Evolutionary conservation across 2,888 invertebrate species (phyloP).

Genomic region (Pandemis corylana): DNA sequence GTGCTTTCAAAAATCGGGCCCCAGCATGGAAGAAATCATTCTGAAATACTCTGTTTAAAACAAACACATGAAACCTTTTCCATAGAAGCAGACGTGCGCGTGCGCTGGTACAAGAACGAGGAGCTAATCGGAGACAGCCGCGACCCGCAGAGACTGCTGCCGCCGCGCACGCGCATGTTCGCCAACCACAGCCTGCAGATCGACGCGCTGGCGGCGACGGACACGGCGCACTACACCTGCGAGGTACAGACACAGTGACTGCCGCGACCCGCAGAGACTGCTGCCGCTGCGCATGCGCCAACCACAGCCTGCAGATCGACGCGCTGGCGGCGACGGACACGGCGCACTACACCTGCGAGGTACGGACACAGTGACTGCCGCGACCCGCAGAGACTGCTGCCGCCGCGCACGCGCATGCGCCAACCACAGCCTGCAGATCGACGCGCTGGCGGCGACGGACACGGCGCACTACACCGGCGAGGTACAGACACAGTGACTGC

Average conservation of each 20-base stretch:
- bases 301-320: background rate
- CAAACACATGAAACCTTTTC: background rate
- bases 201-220: background rate
- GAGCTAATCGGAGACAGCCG: slow-evolving; percentile 86
- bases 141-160: slow-evolving; percentile 76
- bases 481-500: slow-evolving; percentile 79
- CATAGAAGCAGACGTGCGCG: slow-evolving; percentile 84
- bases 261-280: slow-evolving; percentile 76
- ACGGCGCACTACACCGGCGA: background rate
- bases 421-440: background rate
- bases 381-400: slow-evolving; percentile 73
- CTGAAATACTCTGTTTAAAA: too few species aligned
- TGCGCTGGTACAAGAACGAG: slow-evolving; percentile 90
- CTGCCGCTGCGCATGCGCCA: slow-evolving; percentile 63
- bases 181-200: slow-evolving; percentile 2
- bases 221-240: background rate
- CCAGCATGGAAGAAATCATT: too few species aligned
- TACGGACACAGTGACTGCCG: slow-evolving; percentile 81
- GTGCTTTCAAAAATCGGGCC: too few species aligned
- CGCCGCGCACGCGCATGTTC: slow-evolving; percentile 85
- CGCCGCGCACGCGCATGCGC: slow-evolving; percentile 73
- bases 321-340: background rate
- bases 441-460: background rate
- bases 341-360: background rate
- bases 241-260: slow-evolving; percentile 75